These are phyloP conservation scores for Automeris io DNA, from an alignment of 2,888 invertebrate species.

Conservation along the genomic window DNA sequence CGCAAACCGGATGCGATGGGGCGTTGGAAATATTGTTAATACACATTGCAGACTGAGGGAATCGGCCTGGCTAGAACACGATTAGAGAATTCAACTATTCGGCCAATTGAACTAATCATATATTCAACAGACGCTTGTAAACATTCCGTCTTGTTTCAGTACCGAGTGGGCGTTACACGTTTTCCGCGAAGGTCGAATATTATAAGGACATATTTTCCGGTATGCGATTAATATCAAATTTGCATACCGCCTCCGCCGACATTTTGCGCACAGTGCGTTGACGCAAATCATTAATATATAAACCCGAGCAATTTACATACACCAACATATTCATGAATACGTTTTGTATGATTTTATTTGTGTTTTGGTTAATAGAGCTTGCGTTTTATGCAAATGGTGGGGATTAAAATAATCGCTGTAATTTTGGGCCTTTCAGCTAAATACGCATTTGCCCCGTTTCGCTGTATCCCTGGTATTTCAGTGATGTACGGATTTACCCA, in stretches of 20 bases:
- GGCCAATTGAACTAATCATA: not conserved
- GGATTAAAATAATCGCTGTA: too few relatives aligned
- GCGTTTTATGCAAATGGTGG: too few relatives aligned
- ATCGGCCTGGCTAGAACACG: constrained; percentile 56
- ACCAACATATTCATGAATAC: too few relatives aligned
- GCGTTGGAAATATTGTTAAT: constrained; percentile 44
- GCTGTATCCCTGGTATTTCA: too few relatives aligned
- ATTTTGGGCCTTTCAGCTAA: too few relatives aligned
- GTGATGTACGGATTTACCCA: too few relatives aligned
- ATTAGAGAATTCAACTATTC: constrained; percentile 37
- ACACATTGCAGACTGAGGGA: constrained; percentile 49
- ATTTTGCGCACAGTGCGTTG: constrained; percentile 32
- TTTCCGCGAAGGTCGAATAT: constrained; percentile 31
- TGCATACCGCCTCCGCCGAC: constrained; percentile 35
- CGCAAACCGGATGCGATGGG: not conserved
- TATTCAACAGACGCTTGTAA: constrained; percentile 18
- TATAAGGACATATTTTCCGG: constrained; percentile 32
- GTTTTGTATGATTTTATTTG: too few relatives aligned
- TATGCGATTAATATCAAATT: constrained; percentile 23
- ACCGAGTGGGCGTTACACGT: constrained; percentile 25
- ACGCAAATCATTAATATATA: constrained; percentile 36
- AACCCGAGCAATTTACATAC: constrained; percentile 20
- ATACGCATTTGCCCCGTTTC: too few relatives aligned
- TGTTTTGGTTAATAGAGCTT: too few relatives aligned
- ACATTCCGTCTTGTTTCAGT: constrained; percentile 24